phyloP scores from a whole-genome alignment of 1,140 invertebrate species.

The Archivesica marissinica region DNA sequence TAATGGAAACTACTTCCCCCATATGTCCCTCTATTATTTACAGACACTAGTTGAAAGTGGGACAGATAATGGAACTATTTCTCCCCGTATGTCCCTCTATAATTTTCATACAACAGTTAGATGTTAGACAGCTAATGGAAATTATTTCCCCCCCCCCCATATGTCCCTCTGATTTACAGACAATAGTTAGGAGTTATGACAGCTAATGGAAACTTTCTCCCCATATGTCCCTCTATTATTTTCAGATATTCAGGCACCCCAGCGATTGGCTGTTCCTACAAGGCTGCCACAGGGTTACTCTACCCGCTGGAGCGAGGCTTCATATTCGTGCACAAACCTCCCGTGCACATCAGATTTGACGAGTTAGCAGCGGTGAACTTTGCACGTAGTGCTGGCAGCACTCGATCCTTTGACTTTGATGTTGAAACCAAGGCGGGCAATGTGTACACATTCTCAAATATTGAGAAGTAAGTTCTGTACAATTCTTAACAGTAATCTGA shows the following conservation, averaged over 20 bases:
- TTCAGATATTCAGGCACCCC: constrained; percentile 94
- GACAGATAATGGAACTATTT: no score
- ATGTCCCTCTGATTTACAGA: no score
- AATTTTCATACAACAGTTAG: no score
- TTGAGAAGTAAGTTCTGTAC: constrained; percentile 92
- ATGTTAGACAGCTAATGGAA: no score
- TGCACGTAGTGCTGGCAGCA: constrained; percentile 97
- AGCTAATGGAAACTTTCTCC: no score
- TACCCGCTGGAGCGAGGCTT: constrained; percentile 99
- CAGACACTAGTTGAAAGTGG: no score
- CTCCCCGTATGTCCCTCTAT: no score
- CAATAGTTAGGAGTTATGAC: no score
- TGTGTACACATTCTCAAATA: constrained; percentile 97
- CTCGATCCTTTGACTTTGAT: constrained; percentile 94
- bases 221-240: no score
- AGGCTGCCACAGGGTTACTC: constrained; percentile 98
- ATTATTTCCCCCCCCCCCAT: no score
- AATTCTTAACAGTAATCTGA: background rate
- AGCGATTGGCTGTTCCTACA: constrained; percentile 97
- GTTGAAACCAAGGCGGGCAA: constrained; percentile 96
- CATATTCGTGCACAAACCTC: constrained; percentile 99
- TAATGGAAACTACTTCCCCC: no score
- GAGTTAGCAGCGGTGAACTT: constrained; percentile 98
- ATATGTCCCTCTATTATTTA: no score
- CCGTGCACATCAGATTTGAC: constrained; percentile 98